Evolutionary conservation across 1,140 invertebrate species (phyloP).

Genomic region (Luehdorfia chinensis): DNA sequence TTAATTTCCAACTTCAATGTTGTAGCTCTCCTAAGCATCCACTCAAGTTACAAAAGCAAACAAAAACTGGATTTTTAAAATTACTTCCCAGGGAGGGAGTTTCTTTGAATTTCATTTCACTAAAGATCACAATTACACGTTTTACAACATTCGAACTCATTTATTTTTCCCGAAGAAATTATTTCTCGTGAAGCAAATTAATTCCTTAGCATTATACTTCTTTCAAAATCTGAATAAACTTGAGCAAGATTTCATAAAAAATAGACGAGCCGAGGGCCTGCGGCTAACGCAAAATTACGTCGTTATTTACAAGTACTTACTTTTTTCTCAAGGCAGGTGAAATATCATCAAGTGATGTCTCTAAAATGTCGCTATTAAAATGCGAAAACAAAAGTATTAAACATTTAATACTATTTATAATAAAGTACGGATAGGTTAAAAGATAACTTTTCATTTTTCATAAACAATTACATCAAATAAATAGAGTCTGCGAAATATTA

Average conservation of each 20-base stretch:
- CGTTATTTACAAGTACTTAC: conserved; percentile 68
- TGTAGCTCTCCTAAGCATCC: conserved; percentile 12
- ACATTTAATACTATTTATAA: too few species aligned
- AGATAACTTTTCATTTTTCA: too few species aligned
- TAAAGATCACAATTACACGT: conserved; percentile 69
- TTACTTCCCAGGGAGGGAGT: conserved; percentile 33
- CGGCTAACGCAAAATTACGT: conserved; percentile 68
- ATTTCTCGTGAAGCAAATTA: conserved; percentile 70
- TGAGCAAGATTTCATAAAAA: conserved; percentile 70
- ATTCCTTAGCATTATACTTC: conserved; percentile 69
- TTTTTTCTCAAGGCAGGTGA: conserved; percentile 43
- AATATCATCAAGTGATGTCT: conserved; percentile 28
- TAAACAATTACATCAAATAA: too few species aligned
- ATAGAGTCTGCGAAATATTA: too few species aligned
- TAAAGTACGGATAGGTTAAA: too few species aligned
- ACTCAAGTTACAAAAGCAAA: conserved; percentile 20
- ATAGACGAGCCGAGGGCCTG: conserved; percentile 54
- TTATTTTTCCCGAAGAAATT: conserved; percentile 62
- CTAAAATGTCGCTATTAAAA: background rate
- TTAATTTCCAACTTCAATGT: conserved; percentile 15
- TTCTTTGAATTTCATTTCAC: conserved; percentile 57
- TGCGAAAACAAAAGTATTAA: too few species aligned
- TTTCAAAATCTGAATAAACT: conserved; percentile 71
- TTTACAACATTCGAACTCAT: conserved; percentile 67
- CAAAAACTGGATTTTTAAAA: conserved; percentile 33